Evolutionary conservation across 2,797 vertebrate genomes (phyloP).

Genomic region (Epinephelus malabaricus): DNA sequence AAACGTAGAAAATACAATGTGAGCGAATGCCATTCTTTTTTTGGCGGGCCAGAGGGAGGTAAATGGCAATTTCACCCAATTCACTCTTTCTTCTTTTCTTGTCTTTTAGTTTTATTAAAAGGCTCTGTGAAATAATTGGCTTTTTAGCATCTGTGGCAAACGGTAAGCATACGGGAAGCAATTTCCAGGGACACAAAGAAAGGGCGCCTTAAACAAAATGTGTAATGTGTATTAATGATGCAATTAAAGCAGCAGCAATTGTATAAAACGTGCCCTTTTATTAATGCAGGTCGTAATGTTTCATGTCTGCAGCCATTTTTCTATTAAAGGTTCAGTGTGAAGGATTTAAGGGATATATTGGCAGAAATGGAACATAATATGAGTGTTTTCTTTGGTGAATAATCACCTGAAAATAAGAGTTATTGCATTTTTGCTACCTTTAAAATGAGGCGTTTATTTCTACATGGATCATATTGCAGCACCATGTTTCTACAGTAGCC

Average conservation of each 20-base stretch:
- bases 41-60: slow-evolving; percentile 38
- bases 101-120: slow-evolving; percentile 54
- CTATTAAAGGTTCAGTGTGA: background rate
- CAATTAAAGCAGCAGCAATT: slow-evolving; percentile 40
- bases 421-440: too few relatives aligned
- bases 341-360: too few relatives aligned
- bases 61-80: slow-evolving; percentile 64
- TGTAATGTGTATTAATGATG: slow-evolving; percentile 55
- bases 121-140: slow-evolving; percentile 56
- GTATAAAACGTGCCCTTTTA: slow-evolving; percentile 21
- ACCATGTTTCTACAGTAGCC: too few relatives aligned
- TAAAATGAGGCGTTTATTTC: too few relatives aligned
- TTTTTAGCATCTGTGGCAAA: slow-evolving; percentile 56
- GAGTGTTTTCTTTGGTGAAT: too few relatives aligned
- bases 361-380: too few relatives aligned
- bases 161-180: slow-evolving; percentile 36
- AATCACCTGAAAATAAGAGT: too few relatives aligned
- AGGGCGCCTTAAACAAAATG: slow-evolving; percentile 16
- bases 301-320: slow-evolving; percentile 14
- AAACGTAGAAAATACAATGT: slow-evolving; percentile 29
- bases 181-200: slow-evolving; percentile 49
- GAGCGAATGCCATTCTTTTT: slow-evolving; percentile 52
- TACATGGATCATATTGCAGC: too few relatives aligned
- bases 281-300: slow-evolving; percentile 15
- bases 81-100: slow-evolving; percentile 34